Evolutionary conservation across 2,797 vertebrate genomes (phyloP), one percentile per base, ranked within the genome.

Genomic region (Cuculus canorus): DNA sequence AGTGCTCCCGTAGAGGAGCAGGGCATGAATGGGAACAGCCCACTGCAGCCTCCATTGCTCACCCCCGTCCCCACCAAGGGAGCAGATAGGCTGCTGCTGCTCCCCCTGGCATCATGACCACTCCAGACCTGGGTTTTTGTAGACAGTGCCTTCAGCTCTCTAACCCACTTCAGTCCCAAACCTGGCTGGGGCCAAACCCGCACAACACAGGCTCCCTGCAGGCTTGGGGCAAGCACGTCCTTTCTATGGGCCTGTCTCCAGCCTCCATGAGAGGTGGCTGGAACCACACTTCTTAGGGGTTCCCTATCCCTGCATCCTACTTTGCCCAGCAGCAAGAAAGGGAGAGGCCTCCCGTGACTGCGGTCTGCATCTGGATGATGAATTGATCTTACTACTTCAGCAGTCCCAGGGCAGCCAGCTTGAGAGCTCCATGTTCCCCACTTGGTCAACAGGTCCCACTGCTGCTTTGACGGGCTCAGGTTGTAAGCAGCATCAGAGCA

Each of bases 31-130:
- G 17, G 43, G 48, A 21, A 24, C 30, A 73, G 24, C 37, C 28
- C 73, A n/a, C 30, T 0, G 1, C 33, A 61, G 39, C 25, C 13
- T 15, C 7, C 22, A n/a, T 39, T 23, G n/a, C 45, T 61, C 32
- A 50, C 8, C 39, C 28, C 10, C 0, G 16, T 61, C 23, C 47
- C 6, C 28, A 1, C 8, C 0, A 1, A 33, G 28, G 56, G 35
- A 52, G 37, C 28, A 18, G 37, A 25, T 9, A 5, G 27, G 61
- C 47, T 73, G 4, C 56, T 45, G 56, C 56, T 69, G 50, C 43
- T 80, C 56, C n/a, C 80, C 56, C n/a, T 8, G 35, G 50, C 37
- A 30, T 41, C 39, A 7, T 7, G n/a, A 18, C 37, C 37, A n/a
- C 25, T 35, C 68, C 50, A 59, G 16, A n/a, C 30, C 32, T 10